phyloP scores from a whole-genome alignment of 1,140 invertebrate species.

The Solenopsis invicta region DNA sequence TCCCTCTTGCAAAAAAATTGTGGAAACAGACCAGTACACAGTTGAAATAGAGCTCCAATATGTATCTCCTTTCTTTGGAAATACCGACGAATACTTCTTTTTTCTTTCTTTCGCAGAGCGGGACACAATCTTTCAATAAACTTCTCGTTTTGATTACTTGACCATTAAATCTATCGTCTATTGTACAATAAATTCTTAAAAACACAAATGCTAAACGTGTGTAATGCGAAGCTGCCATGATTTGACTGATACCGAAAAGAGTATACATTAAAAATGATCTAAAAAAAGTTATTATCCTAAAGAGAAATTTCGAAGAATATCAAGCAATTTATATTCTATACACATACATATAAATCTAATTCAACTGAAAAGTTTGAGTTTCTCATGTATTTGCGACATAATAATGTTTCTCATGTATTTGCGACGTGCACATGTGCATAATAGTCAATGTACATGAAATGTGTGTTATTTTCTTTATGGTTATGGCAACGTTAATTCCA shows the following conservation, averaged over 20 bases:
- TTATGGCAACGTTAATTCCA: too few relatives aligned
- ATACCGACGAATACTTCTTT: conserved; percentile 40
- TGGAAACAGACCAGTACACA: conserved; percentile 7
- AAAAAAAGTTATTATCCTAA: conserved; percentile 36
- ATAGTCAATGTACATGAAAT: too few relatives aligned
- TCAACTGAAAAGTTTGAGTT: too few relatives aligned
- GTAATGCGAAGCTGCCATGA: background rate
- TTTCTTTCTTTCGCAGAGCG: conserved; percentile 44
- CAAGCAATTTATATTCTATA: too few relatives aligned
- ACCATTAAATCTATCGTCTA: conserved; percentile 44
- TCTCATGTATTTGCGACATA: too few relatives aligned
- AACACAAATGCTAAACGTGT: conserved; percentile 14
- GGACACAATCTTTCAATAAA: conserved; percentile 76
- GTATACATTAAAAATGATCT: background rate
- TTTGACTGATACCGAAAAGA: conserved; percentile 10
- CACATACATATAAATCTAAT: too few relatives aligned
- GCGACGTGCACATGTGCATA: too few relatives aligned
- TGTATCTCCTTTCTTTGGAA: conserved; percentile 61
- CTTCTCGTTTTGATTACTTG: conserved; percentile 83
- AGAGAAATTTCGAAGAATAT: background rate
- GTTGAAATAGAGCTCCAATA: conserved; percentile 43
- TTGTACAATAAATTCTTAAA: background rate
- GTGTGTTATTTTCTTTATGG: too few relatives aligned
- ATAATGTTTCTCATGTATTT: too few relatives aligned
- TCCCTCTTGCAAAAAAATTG: conserved; percentile 64